Base-by-base conservation (phyloP, 2,113 vertebrate genomes). In the Chloropsis hardwickii region DNA sequence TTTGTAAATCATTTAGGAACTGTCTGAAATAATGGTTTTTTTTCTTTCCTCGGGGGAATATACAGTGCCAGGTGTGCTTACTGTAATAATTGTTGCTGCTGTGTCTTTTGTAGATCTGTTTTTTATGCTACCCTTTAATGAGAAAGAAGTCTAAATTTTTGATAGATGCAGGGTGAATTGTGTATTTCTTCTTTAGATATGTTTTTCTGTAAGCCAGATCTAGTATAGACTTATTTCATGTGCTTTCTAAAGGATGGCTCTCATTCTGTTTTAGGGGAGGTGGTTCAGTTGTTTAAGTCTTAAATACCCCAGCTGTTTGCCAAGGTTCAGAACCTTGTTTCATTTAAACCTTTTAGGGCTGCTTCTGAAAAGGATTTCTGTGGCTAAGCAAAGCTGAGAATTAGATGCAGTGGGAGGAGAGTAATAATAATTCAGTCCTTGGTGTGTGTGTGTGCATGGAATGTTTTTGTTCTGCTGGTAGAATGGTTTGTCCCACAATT, bases 391-490 rank as follows among this genome's bases (percentile, higher is more conserved):
- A 90, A 85, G 78, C 66, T 77, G 45, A 69, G 62, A 72, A 88
- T 69, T 94, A 69, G 51, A 45, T 86, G 54, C 6, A 62, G 56
- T 91, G 33, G 87, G 65, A 87, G 50, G 37, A 73, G 25, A 74
- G 51, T 18, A 76, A 70, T 20, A 91, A 56, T 56, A 84, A 85
- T 64, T 88, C 19, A 54, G 47, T 44, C 29, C 25, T 92, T 66
- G 37, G 37, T 50, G 23, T 33, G 37, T 48, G 51, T 62, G 29
- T 40, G 27, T 60, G 39, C 37, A 14, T 24, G 56, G 24, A 64
- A 51, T 94, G 21, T 40, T 72, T 86, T 90, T 92, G 71, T 83
- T 90, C 92, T 90, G 64, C 50, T 95, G 37, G 37, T 88, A 77
- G 33, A 6, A 1, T 89, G 33, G 27, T 47, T 88, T 88, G 24